A percentile compares a stretch with the other conserved stretches of the same genome.
Conservation (phyloP, 2,113 vertebrate genomes). For the Eurypyga helias region DNA sequence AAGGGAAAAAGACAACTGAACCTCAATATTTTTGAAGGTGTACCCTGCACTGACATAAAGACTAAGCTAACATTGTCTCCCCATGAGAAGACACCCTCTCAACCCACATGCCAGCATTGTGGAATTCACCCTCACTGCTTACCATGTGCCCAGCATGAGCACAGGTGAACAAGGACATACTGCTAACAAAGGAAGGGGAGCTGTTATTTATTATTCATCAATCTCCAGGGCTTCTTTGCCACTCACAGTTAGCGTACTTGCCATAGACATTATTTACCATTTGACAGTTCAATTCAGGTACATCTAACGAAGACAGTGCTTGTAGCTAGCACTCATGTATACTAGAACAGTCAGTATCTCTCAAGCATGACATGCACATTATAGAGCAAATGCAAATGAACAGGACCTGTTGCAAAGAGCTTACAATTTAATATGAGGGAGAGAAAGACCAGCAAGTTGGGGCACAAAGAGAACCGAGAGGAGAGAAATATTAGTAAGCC, state of each 20-base stretch:
- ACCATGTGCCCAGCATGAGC: not conserved
- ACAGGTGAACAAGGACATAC: not conserved
- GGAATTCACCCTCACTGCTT: not conserved
- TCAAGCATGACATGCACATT: slow-evolving; percentile 45
- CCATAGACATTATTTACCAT: slow-evolving; percentile 53
- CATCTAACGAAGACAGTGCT: not conserved
- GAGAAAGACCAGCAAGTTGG: not conserved
- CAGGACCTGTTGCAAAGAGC: not conserved
- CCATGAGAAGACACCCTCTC: not conserved
- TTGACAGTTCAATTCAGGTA: slow-evolving; percentile 68
- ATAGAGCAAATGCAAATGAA: slow-evolving; percentile 57
- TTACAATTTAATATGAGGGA: not conserved
- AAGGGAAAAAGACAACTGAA: not conserved
- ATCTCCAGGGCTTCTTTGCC: slow-evolving; percentile 52
- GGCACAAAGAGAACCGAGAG: accelerated
- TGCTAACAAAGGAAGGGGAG: not conserved
- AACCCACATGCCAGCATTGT: not conserved
- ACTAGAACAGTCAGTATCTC: slow-evolving; percentile 43
- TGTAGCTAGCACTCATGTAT: slow-evolving; percentile 26
- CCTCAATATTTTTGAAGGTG: not conserved
- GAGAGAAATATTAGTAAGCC: not conserved
- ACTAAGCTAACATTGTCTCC: not conserved
- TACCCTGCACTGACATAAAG: not conserved
- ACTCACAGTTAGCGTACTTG: slow-evolving; percentile 35
- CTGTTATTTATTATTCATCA: slow-evolving; percentile 54